Conservation (phyloP, 2,113 vertebrate species). For the Rhinogobius similis region DNA sequence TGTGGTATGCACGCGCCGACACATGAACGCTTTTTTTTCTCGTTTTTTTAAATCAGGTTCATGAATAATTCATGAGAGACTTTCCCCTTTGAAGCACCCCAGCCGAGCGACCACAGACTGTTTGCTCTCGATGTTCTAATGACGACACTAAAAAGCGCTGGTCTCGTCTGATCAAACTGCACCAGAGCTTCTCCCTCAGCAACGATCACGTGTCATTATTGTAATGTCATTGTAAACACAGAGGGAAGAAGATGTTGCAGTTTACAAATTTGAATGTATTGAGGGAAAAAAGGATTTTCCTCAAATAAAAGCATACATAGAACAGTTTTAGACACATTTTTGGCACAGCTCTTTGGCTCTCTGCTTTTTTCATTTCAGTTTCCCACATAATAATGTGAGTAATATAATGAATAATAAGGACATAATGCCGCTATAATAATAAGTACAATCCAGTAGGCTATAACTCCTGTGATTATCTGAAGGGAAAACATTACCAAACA, state of each 20-base stretch:
- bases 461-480: too few relatives aligned
- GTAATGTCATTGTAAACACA: not conserved
- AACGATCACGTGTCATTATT: too few relatives aligned
- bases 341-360: too few relatives aligned
- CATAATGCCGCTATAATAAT: too few relatives aligned
- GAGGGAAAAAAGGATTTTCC: not conserved
- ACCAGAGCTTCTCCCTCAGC: not conserved
- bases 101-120: not conserved
- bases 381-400: too few relatives aligned
- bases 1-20: slow-evolving; percentile 37
- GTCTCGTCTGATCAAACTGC: slow-evolving; percentile 17
- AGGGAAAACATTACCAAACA: too few relatives aligned
- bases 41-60: not conserved
- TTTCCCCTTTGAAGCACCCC: slow-evolving; percentile 20
- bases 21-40: slow-evolving; percentile 44
- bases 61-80: slow-evolving; percentile 45
- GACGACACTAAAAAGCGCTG: not conserved
- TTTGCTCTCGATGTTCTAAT: slow-evolving; percentile 3
- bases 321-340: too few relatives aligned
- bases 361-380: too few relatives aligned
- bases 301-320: not conserved
- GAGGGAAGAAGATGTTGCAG: not conserved
- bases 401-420: too few relatives aligned
- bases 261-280: not conserved
- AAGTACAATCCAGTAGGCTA: too few relatives aligned